Evolutionary conservation across 1,140 invertebrate genomes (phyloP).

Genomic region (Bombus polaris): DNA sequence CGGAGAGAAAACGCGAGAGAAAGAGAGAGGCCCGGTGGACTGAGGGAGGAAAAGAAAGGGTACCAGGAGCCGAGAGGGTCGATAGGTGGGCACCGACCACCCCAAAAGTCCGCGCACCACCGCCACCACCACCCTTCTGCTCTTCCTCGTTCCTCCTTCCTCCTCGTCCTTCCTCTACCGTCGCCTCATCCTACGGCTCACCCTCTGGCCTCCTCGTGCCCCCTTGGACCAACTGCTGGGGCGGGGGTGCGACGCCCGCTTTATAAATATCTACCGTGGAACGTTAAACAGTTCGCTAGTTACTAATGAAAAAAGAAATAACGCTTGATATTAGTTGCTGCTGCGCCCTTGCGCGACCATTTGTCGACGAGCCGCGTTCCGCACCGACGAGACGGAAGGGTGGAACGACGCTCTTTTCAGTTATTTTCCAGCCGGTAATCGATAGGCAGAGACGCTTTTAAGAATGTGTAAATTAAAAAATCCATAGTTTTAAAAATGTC

Average conservation of each 20-base stretch:
- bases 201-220: constrained; percentile 24
- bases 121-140: constrained; percentile 31
- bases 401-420: background rate
- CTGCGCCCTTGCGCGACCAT: constrained; percentile 24
- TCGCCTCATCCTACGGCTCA: background rate
- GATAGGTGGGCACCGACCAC: constrained; percentile 76
- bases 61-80: constrained; percentile 72
- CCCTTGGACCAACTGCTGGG: constrained; percentile 44
- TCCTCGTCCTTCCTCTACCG: constrained; percentile 11
- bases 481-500: background rate
- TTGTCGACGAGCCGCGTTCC: constrained; percentile 3
- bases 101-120: constrained; percentile 68
- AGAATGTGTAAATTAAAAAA: background rate
- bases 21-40: constrained; percentile 44
- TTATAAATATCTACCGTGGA: constrained; percentile 76
- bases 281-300: constrained; percentile 75
- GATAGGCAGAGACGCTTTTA: background rate
- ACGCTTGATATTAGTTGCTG: constrained; percentile 49
- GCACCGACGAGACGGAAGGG: background rate
- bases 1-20: constrained; percentile 41
- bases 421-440: background rate
- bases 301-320: constrained; percentile 71
- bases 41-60: constrained; percentile 53
- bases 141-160: constrained; percentile 1
- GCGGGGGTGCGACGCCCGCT: constrained; percentile 66